phyloP scores from a whole-genome alignment of 1,140 invertebrate genomes.

The Penaeus vannamei region DNA sequence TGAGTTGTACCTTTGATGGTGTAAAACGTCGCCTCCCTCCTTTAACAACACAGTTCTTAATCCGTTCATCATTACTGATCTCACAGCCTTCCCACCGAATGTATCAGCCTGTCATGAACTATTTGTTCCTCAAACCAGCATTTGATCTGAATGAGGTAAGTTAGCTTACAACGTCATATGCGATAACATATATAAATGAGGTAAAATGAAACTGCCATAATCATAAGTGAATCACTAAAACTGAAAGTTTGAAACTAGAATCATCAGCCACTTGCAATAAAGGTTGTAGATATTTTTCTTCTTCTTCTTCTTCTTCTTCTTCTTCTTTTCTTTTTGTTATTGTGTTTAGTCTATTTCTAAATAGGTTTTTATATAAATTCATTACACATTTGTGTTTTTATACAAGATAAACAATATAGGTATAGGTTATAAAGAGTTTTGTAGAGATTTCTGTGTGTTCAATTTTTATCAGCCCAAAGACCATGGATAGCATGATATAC shows the following conservation, averaged over 20 bases:
- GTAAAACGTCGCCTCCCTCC: conserved; percentile 37
- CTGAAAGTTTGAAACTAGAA: neutral
- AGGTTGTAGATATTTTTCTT: neutral
- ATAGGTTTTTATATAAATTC: no score
- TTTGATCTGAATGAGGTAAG: conserved; percentile 47
- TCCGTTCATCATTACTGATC: conserved; percentile 43
- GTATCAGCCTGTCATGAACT: conserved; percentile 49
- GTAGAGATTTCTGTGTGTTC: no score
- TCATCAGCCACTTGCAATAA: neutral
- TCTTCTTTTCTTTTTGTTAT: no score
- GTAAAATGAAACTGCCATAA: neutral
- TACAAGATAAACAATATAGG: no score
- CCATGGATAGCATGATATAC: no score
- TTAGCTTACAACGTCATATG: neutral
- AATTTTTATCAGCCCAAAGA: no score
- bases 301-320: neutral
- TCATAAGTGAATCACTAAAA: neutral
- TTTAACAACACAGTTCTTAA: conserved; percentile 49
- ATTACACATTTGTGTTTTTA: no score
- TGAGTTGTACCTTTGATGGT: conserved; percentile 44
- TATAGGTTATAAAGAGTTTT: no score
- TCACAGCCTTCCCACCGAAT: conserved; percentile 41
- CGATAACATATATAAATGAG: neutral
- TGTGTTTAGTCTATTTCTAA: no score
- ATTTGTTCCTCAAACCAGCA: conserved; percentile 45